Evolutionary conservation across 2,113 vertebrate genomes (phyloP).

Genomic region (Tringa solitaria): DNA sequence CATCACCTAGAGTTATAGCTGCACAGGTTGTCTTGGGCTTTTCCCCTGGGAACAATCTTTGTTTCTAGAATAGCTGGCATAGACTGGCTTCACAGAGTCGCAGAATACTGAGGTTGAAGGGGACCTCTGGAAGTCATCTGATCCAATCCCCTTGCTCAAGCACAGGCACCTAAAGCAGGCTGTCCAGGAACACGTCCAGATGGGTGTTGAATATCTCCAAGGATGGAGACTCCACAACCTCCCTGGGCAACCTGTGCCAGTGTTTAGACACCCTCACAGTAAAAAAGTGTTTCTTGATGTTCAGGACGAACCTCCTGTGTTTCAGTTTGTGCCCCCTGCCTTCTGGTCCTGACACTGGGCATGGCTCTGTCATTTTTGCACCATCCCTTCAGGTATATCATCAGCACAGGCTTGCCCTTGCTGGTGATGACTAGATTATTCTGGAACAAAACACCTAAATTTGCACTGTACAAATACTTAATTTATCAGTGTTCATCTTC

Average conservation of each 20-base stretch:
- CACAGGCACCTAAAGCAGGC: background rate
- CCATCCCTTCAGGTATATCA: background rate
- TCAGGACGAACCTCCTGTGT: background rate
- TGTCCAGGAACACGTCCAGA: background rate
- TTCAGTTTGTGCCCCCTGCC: background rate
- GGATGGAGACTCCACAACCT: background rate
- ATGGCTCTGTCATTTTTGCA: background rate
- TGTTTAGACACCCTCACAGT: background rate
- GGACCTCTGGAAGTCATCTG: background rate
- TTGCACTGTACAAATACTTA: background rate
- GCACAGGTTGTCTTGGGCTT: background rate
- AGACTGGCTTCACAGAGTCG: background rate
- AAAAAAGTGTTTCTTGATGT: background rate
- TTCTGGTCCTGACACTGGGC: background rate
- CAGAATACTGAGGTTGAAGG: background rate
- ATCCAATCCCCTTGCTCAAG: background rate
- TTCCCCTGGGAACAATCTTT: background rate
- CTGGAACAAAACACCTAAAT: background rate
- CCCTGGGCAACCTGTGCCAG: background rate
- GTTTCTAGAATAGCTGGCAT: background rate
- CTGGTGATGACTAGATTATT: background rate
- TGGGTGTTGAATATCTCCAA: background rate
- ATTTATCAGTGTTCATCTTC: background rate
- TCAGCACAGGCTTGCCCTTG: background rate
- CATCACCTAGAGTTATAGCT: background rate